phyloP scores from a whole-genome alignment of 1,140 invertebrate genomes.

The Eciton burchellii region DNA sequence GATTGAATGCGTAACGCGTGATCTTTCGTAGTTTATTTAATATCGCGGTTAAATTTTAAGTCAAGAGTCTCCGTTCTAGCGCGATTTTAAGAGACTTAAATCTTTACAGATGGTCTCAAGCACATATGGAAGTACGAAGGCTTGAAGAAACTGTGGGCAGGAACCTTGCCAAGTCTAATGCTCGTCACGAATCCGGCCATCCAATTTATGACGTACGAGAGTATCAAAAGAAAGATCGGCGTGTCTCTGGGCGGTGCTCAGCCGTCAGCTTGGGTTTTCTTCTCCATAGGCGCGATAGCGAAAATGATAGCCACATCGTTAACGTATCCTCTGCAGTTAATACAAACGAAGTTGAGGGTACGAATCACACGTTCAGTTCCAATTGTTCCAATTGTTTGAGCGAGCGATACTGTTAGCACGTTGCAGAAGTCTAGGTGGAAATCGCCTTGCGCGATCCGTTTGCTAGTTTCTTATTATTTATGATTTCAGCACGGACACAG shows the following conservation, averaged over 20 bases:
- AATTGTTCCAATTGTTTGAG: conserved; percentile 65
- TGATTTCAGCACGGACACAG: conserved; percentile 85
- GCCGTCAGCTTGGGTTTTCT: conserved; percentile 86
- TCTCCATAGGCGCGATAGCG: conserved; percentile 91
- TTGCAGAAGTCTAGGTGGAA: background rate
- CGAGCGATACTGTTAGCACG: conserved; percentile 52
- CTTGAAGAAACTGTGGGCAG: conserved; percentile 91
- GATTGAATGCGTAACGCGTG: background rate
- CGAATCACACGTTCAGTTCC: conserved; percentile 25
- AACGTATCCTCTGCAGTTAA: conserved; percentile 95
- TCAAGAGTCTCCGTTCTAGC: too few relatives aligned
- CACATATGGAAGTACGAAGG: conserved; percentile 91
- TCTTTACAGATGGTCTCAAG: conserved; percentile 88
- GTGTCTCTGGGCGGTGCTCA: conserved; percentile 78
- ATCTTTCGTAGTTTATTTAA: background rate
- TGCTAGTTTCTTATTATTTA: conserved; percentile 3
- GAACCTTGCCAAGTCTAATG: conserved; percentile 93
- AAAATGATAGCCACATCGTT: conserved; percentile 93
- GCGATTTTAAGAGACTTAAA: background rate
- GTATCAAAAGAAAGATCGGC: conserved; percentile 90
- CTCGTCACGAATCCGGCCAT: conserved; percentile 95
- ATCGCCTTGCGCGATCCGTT: background rate
- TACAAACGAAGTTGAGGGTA: conserved; percentile 93
- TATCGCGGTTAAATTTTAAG: too few relatives aligned
- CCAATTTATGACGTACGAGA: conserved; percentile 96